Evolutionary conservation across 2,888 invertebrate species (phyloP).

Genomic region (Criorhina ranunculi): DNA sequence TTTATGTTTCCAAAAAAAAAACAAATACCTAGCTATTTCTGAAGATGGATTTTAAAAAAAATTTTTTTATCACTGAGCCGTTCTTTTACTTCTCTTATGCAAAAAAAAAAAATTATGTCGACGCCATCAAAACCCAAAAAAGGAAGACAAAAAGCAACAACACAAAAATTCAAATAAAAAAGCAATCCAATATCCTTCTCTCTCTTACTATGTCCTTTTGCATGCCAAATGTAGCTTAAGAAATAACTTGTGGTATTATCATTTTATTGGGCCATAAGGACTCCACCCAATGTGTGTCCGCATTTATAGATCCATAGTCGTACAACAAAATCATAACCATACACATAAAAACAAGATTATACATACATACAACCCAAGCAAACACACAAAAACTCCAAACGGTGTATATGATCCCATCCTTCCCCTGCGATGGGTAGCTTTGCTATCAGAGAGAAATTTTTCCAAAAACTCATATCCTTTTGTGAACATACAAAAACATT

Average conservation of each 20-base stretch:
- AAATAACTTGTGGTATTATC: slow-evolving; percentile 73
- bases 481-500: slow-evolving; percentile 49
- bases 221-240: slow-evolving; percentile 57
- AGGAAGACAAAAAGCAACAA: slow-evolving; percentile 22
- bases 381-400: slow-evolving; percentile 42
- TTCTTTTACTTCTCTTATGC: slow-evolving; percentile 16
- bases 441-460: slow-evolving; percentile 37
- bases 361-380: slow-evolving; percentile 31
- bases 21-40: neutral
- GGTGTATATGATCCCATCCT: slow-evolving; percentile 57
- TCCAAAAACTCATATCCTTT: slow-evolving; percentile 66
- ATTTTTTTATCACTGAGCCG: slow-evolving; percentile 1
- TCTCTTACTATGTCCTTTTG: slow-evolving; percentile 33
- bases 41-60: neutral
- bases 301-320: slow-evolving; percentile 73
- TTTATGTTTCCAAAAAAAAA: neutral
- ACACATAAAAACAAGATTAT: slow-evolving; percentile 64
- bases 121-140: slow-evolving; percentile 53
- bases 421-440: slow-evolving; percentile 24
- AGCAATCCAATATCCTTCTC: slow-evolving; percentile 60
- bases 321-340: slow-evolving; percentile 71
- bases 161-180: slow-evolving; percentile 56
- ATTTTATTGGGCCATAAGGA: slow-evolving; percentile 76
- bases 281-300: slow-evolving; percentile 71
- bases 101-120: slow-evolving; percentile 43